These are phyloP conservation scores for Ptychoptera contaminata DNA, from an alignment of 2,888 invertebrate species.

Conservation along the genomic window DNA sequence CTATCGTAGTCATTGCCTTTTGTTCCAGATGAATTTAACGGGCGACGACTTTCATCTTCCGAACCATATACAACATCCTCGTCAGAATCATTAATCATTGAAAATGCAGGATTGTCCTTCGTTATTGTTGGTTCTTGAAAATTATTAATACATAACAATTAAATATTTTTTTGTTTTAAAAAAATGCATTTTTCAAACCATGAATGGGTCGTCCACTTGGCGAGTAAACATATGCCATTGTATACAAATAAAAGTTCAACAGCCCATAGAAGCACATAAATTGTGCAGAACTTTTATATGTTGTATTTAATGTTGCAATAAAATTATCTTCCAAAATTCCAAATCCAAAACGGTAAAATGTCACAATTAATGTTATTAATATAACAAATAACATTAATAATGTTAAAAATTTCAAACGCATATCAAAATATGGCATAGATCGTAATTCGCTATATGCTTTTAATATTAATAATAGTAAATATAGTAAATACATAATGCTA, in stretches of 20 bases:
- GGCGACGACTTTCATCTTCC: slow-evolving; percentile 72
- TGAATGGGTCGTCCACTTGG: slow-evolving; percentile 67
- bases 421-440: slow-evolving; percentile 95
- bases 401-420: slow-evolving; percentile 81
- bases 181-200: slow-evolving; percentile 40
- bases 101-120: slow-evolving; percentile 94
- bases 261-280: slow-evolving; percentile 93
- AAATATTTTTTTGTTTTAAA: background rate
- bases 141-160: background rate
- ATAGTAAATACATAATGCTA: slow-evolving; percentile 69
- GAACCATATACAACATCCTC: slow-evolving; percentile 93
- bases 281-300: slow-evolving; percentile 82
- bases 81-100: slow-evolving; percentile 96
- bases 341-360: slow-evolving; percentile 70
- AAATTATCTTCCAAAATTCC: slow-evolving; percentile 88
- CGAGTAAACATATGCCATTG: slow-evolving; percentile 88
- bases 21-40: slow-evolving; percentile 50
- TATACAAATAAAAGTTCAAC: slow-evolving; percentile 84
- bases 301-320: slow-evolving; percentile 72
- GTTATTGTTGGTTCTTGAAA: slow-evolving; percentile 76
- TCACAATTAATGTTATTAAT: slow-evolving; percentile 55
- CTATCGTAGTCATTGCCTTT: slow-evolving; percentile 49
- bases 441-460: slow-evolving; percentile 87
- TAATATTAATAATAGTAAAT: slow-evolving; percentile 66
- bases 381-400: slow-evolving; percentile 69